phyloP scores from a whole-genome alignment of 2,797 vertebrate species.

The Gallinago stenura region DNA sequence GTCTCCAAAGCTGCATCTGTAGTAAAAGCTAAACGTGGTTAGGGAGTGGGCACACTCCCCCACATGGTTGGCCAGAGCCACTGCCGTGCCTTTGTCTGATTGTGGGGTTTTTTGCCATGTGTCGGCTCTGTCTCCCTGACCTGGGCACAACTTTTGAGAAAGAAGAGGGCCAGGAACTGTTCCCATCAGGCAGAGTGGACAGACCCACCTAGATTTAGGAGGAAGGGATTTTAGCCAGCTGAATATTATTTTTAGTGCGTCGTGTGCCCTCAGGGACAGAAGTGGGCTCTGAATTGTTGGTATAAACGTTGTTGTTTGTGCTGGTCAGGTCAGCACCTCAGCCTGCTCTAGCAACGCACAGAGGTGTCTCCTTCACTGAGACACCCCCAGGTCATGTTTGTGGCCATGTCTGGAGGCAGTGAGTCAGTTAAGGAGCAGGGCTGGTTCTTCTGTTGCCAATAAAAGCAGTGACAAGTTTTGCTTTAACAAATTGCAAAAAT shows the following conservation, averaged over 20 bases:
- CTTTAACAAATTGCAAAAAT: not conserved
- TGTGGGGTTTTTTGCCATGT: not conserved
- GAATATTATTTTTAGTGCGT: not conserved
- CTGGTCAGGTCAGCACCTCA: too few relatives aligned
- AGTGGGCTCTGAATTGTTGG: not conserved
- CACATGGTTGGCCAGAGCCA: not conserved
- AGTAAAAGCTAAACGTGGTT: not conserved
- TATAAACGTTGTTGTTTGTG: rapidly evolving
- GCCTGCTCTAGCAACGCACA: too few relatives aligned
- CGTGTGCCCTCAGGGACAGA: rapidly evolving
- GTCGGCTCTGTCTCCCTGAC: not conserved
- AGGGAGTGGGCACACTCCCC: not conserved
- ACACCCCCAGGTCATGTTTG: not conserved
- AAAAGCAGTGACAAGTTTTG: not conserved
- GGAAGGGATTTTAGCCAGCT: not conserved
- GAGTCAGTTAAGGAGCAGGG: rapidly evolving
- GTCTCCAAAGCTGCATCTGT: not conserved
- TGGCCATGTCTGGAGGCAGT: not conserved
- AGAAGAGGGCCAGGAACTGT: not conserved
- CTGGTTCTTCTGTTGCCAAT: not conserved
- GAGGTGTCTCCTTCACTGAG: too few relatives aligned
- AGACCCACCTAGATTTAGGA: not conserved
- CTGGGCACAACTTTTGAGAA: not conserved
- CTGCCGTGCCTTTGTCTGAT: too few relatives aligned
- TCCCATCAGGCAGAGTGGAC: too few relatives aligned